Percentiles rank a stretch among this genome's conserved stretches.
These are phyloP conservation scores for Morpho helenor DNA, from an alignment of 2,888 invertebrate genomes.

Conservation along the genomic window DNA sequence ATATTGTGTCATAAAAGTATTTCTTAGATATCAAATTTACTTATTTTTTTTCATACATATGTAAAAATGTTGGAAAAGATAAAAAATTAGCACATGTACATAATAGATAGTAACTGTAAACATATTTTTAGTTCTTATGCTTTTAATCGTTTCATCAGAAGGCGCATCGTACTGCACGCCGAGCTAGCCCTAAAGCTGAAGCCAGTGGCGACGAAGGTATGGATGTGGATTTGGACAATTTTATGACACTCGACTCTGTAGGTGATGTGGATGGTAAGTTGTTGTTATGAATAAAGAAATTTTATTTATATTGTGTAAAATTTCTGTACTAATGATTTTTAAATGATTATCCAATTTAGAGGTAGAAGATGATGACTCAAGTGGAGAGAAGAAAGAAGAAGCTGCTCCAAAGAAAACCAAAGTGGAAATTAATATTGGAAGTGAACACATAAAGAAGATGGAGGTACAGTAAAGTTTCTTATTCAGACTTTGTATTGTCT, in stretches of 20 bases:
- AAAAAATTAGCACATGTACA: no score
- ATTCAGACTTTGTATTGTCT: background rate
- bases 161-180: slow-evolving; percentile 52
- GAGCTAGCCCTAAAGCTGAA: slow-evolving; percentile 77
- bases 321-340: slow-evolving; percentile 4
- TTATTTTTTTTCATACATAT: no score
- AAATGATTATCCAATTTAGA: slow-evolving; percentile 41
- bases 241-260: slow-evolving; percentile 93
- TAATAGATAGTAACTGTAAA: no score
- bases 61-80: background rate
- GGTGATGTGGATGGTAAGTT: slow-evolving; percentile 88
- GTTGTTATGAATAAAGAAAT: background rate
- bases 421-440: slow-evolving; percentile 86
- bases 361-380: slow-evolving; percentile 80
- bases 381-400: slow-evolving; percentile 79
- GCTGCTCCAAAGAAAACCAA: slow-evolving; percentile 76
- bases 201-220: slow-evolving; percentile 85
- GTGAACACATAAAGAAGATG: slow-evolving; percentile 87
- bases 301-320: background rate
- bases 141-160: slow-evolving; percentile 42
- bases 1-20: no score
- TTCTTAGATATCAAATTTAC: no score
- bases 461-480: slow-evolving; percentile 69
- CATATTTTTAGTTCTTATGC: slow-evolving; percentile 13
- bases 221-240: slow-evolving; percentile 89